A percentile compares a stretch with the other conserved stretches of the same genome.
Evolutionary conservation across 2,113 vertebrate genomes (phyloP).

Genomic region (Hepsetus odoe): DNA sequence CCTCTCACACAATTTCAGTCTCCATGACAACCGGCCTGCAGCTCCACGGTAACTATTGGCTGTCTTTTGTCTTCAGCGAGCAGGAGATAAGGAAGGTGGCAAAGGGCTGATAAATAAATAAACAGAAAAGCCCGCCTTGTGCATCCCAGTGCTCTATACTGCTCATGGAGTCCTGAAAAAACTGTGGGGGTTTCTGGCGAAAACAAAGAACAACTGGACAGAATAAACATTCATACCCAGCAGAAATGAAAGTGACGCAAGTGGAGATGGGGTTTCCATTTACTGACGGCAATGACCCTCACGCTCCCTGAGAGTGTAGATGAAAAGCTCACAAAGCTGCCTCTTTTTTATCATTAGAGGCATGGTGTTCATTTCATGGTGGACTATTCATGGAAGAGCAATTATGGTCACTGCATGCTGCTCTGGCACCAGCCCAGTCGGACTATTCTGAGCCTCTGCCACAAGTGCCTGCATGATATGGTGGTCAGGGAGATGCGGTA

Average conservation of each 20-base stretch:
- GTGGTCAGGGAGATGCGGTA: constrained; percentile 42
- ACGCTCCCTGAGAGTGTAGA: constrained; percentile 53
- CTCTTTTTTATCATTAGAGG: constrained; percentile 47
- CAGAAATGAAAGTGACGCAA: constrained; percentile 34
- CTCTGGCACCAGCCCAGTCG: constrained; percentile 13
- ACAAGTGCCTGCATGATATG: constrained; percentile 51
- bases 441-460: constrained; percentile 37
- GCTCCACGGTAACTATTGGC: constrained; percentile 66
- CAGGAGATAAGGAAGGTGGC: constrained; percentile 67
- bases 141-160: constrained; percentile 21
- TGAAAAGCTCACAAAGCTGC: constrained; percentile 51
- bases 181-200: neutral
- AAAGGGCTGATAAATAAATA: constrained; percentile 68
- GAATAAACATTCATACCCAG: constrained; percentile 47
- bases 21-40: constrained; percentile 80
- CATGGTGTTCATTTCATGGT: constrained; percentile 49
- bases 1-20: constrained; percentile 63
- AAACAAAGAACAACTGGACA: constrained; percentile 31
- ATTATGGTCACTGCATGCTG: constrained; percentile 45
- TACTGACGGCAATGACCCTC: constrained; percentile 47
- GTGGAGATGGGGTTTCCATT: constrained; percentile 47
- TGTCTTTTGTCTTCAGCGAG: constrained; percentile 76
- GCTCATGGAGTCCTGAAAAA: constrained; percentile 47
- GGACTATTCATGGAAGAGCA: constrained; percentile 56
- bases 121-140: constrained; percentile 53